Conservation (phyloP, 2,888 invertebrate genomes). For the Plebejus anna region DNA sequence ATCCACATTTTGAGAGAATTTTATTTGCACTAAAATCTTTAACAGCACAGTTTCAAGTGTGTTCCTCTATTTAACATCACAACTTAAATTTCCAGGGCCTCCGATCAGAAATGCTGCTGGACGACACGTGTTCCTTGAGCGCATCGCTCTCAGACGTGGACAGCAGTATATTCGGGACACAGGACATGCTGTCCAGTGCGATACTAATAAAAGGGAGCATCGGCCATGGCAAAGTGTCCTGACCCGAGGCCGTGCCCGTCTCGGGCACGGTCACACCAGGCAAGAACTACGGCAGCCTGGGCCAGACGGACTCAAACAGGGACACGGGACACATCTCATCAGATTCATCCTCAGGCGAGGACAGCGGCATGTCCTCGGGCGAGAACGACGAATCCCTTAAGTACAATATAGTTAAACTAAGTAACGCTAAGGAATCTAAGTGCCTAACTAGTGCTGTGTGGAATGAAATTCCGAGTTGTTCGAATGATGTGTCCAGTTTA, state of each 20-base stretch:
- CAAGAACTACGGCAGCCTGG: conserved; percentile 64
- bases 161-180: conserved; percentile 59
- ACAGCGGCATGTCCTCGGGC: conserved; percentile 74
- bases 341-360: conserved; percentile 43
- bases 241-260: conserved; percentile 74
- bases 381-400: conserved; percentile 67
- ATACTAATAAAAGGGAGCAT: conserved; percentile 64
- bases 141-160: conserved; percentile 61
- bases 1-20: background rate
- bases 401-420: conserved; percentile 49
- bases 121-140: conserved; percentile 63
- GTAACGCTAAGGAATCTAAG: conserved; percentile 60
- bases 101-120: conserved; percentile 63
- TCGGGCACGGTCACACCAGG: conserved; percentile 56
- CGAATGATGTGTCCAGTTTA: conserved; percentile 51
- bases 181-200: conserved; percentile 54
- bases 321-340: conserved; percentile 34
- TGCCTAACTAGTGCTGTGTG: conserved; percentile 69
- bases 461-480: conserved; percentile 76
- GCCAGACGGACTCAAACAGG: conserved; percentile 25
- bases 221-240: conserved; percentile 56
- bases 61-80: background rate
- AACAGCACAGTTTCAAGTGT: background rate
- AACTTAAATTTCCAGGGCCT: conserved; percentile 51
- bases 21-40: conserved; percentile 10